Conservation (phyloP, 1,140 invertebrate species). For the Zaprionus tsacasi region DNA sequence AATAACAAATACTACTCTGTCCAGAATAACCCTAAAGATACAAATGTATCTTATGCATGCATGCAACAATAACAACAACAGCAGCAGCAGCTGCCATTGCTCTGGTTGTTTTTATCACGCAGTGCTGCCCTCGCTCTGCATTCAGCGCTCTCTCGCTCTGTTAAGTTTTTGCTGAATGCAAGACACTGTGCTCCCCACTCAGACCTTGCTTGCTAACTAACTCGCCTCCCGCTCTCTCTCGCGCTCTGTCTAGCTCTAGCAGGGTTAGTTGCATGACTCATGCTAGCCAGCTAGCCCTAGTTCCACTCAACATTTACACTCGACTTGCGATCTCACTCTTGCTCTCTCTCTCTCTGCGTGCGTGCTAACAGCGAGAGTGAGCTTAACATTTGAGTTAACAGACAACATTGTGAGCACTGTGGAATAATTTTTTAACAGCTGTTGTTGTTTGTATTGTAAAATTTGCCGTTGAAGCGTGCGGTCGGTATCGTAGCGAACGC, state of each 20-base stretch:
- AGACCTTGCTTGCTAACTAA: neutral
- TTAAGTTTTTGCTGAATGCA: constrained; percentile 12
- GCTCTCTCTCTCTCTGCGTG: constrained; percentile 11
- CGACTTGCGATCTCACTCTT: neutral
- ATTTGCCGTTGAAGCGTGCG: constrained; percentile 67
- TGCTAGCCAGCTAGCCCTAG: constrained; percentile 20
- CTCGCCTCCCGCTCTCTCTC: constrained; percentile 25
- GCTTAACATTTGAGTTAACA: constrained; percentile 45
- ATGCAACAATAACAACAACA: constrained; percentile 7
- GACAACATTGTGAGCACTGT: neutral
- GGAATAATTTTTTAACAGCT: constrained; percentile 42
- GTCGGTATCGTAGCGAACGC: constrained; percentile 37
- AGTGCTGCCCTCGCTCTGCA: constrained; percentile 7
- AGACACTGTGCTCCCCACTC: neutral
- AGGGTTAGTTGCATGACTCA: constrained; percentile 27
- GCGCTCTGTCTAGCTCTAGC: constrained; percentile 4
- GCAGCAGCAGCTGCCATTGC: constrained; percentile 25
- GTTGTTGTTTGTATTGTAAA: constrained; percentile 60
- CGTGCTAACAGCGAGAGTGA: constrained; percentile 23
- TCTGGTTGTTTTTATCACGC: neutral
- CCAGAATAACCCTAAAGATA: constrained; percentile 30
- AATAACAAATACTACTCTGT: constrained; percentile 35
- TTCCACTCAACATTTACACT: constrained; percentile 19
- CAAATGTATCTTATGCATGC: constrained; percentile 27
- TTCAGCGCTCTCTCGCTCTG: constrained; percentile 33